Base-by-base conservation (phyloP, 37 sponge, comb jelly and placozoan genomes). In the Theonella swinhoei region DNA sequence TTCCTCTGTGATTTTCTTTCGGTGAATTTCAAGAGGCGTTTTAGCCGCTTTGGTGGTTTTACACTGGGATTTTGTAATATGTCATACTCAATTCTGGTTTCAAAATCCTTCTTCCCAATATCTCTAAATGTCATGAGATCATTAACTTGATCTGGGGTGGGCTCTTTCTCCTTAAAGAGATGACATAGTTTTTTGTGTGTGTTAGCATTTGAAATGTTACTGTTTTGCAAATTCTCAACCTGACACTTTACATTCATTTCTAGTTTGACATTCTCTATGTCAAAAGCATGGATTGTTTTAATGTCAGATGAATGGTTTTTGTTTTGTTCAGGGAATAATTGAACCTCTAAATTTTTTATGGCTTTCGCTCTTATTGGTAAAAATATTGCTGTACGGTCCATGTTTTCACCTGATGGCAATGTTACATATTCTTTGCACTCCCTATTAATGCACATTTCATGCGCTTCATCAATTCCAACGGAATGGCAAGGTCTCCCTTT, bases 391-490 rank as follows among this genome's bases (percentile, higher is more conserved):
- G 43, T 64, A 24, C 42, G 24, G 32, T 73, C 34, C 17, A 82
- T 58, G 60, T 76, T 41, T 14, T 37, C 68, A 22, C n/a, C 64
- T 72, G 83, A 25, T 82, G 76, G 70, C 37, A 42, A 30, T 22
- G 68, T 66, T 1, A 79, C 65, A 42, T 39, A 64, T 31, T 36
- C 54, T 35, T 75, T 84, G 58, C 67, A 67, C 20, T 41, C 59
- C 24, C 43, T 75, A 65, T 76, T 84, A 23, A 83, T 83, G n/a
- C 42, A 68, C 83, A 83, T 83, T 73, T 83, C 83, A 25, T 83
- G 85, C 47, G 85, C 85, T 66, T 84, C 85, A 42, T 84, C 85
- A 63, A 84, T 64, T 28, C 39, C 85, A 0, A 84, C 70, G 67
- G 70, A 64, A 30, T 75, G 67, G 42, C 76, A 75, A 0, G 67